Evolutionary conservation across 2,888 invertebrate species (phyloP), one percentile per base, ranked within the genome.

Genomic region (Machimus rusticus): DNA sequence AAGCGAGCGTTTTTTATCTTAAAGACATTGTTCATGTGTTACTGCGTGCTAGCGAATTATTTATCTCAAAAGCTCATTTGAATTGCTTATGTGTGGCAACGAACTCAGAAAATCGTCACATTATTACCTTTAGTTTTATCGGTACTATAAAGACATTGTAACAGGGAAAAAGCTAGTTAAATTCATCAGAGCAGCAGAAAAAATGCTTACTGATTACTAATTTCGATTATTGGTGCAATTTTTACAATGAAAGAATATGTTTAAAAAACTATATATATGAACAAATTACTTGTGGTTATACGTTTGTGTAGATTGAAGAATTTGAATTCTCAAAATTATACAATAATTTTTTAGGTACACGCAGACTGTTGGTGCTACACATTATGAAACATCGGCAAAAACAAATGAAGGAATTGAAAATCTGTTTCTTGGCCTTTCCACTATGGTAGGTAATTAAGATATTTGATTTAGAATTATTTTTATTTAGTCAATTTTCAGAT

Each of bases 321-420:
- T 74, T 74, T 74, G 16, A 0, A 31, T 4, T 51, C 14, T 55
- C 55, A 19, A 28, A 46, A 31, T 78, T 39, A 19, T 39, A 39
- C 14, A 23, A 34, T 66, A 46, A 39, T 77, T 89, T 93, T 93
- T 84, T 92, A 98, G 97, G 88, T 99, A 99, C 93, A 96, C 99
- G 3, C 94, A 94, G 89, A 96, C 96, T 92, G 98, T 99, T 6
- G 98, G 98, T 86, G 99, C 99, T 1, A 95, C 95, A 90, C 98
- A 99, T 93, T 97, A 96, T 92, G 96, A 97, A 91, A 98, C 98
- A 46, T 99, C 99, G 43, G 99, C 99, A 0, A 99, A 99, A 93
- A 93, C 95, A 88, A 98, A 98, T 92, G 95, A 96, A 92, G 98
- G 98, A 43, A 96, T 99, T 5, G 97, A 98, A 91, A 98, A 99